Percentiles rank a stretch among this genome's conserved stretches.
Evolutionary conservation across 2,797 vertebrate species (phyloP).

Genomic region (Sebastes taczanowskii): DNA sequence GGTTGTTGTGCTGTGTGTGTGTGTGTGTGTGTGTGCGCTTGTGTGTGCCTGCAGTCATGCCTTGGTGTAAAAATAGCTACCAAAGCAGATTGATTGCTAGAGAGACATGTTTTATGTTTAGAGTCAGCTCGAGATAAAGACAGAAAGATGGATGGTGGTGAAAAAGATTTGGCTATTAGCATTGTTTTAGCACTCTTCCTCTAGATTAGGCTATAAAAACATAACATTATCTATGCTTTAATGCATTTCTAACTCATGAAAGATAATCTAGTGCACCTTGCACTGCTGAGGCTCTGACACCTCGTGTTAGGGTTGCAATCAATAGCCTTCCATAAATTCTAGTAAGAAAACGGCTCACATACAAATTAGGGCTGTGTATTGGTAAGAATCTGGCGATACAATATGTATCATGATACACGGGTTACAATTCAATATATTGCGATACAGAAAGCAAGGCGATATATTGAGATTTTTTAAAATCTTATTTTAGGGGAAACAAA

Average conservation of each 20-base stretch:
- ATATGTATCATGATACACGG: too few relatives aligned
- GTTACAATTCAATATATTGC: too few relatives aligned
- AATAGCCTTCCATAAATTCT: neutral
- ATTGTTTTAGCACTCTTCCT: constrained; percentile 3
- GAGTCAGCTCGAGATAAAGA: constrained; percentile 10
- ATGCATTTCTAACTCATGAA: neutral
- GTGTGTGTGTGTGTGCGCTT: neutral
- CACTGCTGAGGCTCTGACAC: neutral
- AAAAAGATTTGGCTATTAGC: constrained; percentile 4
- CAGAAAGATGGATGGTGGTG: constrained; percentile 17
- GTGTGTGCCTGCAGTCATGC: constrained; percentile 20
- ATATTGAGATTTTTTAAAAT: too few relatives aligned
- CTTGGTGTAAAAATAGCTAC: constrained; percentile 56
- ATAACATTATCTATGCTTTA: neutral
- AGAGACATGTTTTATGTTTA: constrained; percentile 37
- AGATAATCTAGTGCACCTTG: neutral
- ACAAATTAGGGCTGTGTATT: too few relatives aligned
- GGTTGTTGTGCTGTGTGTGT: constrained; percentile 18
- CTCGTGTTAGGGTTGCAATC: neutral
- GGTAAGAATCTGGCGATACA: too few relatives aligned
- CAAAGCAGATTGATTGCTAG: constrained; percentile 46
- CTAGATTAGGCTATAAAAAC: neutral
- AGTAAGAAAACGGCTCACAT: neutral
- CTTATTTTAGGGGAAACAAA: too few relatives aligned
- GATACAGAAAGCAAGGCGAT: too few relatives aligned